phyloP scores from a whole-genome alignment of 2,113 vertebrate genomes.

The Perca schrenkii region DNA sequence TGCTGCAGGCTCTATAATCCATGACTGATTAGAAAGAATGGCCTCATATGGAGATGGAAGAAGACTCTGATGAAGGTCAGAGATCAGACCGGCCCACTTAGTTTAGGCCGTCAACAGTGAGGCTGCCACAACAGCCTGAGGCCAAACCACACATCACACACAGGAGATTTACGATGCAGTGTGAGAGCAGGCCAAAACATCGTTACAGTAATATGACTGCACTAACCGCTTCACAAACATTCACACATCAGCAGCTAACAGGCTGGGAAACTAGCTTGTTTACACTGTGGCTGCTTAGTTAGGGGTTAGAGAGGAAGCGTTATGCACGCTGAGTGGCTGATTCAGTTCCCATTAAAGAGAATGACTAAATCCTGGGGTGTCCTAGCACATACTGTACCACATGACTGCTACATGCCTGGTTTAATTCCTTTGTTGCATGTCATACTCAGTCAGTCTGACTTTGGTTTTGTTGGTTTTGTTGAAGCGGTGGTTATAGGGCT shows the following conservation, averaged over 20 bases:
- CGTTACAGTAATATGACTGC: conserved; percentile 25
- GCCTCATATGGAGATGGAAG: conserved; percentile 64
- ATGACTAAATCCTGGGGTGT: not conserved
- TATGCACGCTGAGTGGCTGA: not conserved
- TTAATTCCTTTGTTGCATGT: not conserved
- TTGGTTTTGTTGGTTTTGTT: not conserved
- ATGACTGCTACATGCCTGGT: not conserved
- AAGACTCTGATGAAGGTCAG: conserved; percentile 70
- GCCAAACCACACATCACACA: conserved; percentile 39
- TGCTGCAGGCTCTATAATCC: conserved; percentile 64
- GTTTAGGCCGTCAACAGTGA: conserved; percentile 49
- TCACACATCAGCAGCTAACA: conserved; percentile 27
- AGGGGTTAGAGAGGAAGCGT: not conserved
- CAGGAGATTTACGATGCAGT: conserved; percentile 31
- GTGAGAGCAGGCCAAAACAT: conserved; percentile 6
- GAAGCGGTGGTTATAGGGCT: not conserved
- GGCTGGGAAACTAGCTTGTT: conserved; percentile 14
- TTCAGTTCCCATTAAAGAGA: not conserved
- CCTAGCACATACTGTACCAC: not conserved
- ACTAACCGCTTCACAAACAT: conserved; percentile 18
- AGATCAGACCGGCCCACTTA: conserved; percentile 64
- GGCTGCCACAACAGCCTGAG: conserved; percentile 44
- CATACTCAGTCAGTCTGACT: not conserved
- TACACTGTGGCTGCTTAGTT: conserved; percentile 4
- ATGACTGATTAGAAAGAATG: conserved; percentile 68